Evolutionary conservation across 2,113 vertebrate species (phyloP).

Genomic region (Dromiciops gliroides): DNA sequence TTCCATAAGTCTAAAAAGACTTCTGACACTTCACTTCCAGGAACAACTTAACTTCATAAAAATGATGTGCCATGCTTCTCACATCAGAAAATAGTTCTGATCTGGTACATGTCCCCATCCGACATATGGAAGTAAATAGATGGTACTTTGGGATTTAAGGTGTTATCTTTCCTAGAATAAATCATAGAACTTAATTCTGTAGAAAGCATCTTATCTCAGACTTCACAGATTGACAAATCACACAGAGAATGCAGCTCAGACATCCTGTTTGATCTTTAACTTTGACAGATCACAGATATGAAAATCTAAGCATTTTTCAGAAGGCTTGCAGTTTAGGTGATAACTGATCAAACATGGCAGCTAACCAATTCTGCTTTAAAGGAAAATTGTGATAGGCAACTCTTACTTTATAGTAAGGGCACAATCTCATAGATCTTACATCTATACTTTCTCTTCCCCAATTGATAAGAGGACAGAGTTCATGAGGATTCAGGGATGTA

Average conservation of each 20-base stretch:
- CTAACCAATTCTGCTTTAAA: constrained; percentile 48
- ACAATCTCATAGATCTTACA: background rate
- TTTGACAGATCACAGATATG: constrained; percentile 74
- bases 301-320: constrained; percentile 69
- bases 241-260: constrained; percentile 57
- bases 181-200: constrained; percentile 68
- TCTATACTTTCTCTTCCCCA: background rate
- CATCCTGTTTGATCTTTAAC: constrained; percentile 63
- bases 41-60: constrained; percentile 38
- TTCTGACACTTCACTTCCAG: background rate
- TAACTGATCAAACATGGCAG: constrained; percentile 71
- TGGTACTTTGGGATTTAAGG: constrained; percentile 71
- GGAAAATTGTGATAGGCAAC: constrained; percentile 40
- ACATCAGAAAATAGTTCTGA: constrained; percentile 64
- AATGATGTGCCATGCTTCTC: constrained; percentile 57
- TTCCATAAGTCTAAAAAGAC: constrained; percentile 4
- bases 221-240: constrained; percentile 73
- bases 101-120: constrained; percentile 17
- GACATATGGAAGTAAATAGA: constrained; percentile 71
- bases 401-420: background rate
- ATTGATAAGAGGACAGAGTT: background rate
- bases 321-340: constrained; percentile 53
- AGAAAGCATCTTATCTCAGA: constrained; percentile 77
- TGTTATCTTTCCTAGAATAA: constrained; percentile 73
- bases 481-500: background rate